Conservation (phyloP, 2,888 invertebrate species). For the Drosophila bunnanda region DNA sequence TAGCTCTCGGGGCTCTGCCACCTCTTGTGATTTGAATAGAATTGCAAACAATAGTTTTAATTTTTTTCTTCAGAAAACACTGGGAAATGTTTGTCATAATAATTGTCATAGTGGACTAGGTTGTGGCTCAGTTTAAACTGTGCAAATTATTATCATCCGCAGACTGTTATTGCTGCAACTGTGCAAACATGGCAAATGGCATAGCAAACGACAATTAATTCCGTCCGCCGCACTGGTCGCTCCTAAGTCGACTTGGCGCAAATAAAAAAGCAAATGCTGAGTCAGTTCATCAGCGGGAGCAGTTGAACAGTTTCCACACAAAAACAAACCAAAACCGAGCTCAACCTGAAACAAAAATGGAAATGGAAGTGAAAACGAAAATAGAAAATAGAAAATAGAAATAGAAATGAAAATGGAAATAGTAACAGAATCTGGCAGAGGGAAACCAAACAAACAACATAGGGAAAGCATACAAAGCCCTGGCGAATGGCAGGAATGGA, state of each 20-base stretch:
- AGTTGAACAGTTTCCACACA: slow-evolving; percentile 51
- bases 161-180: slow-evolving; percentile 26
- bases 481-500: slow-evolving; percentile 45
- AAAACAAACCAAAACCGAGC: slow-evolving; percentile 28
- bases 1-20: not conserved
- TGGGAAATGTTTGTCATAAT: slow-evolving; percentile 28
- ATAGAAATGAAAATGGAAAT: slow-evolving; percentile 28
- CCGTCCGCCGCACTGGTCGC: slow-evolving; percentile 52
- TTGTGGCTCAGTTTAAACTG: slow-evolving; percentile 32
- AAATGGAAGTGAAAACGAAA: slow-evolving; percentile 22
- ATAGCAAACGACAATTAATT: slow-evolving; percentile 68
- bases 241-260: slow-evolving; percentile 20
- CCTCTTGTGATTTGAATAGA: slow-evolving; percentile 3
- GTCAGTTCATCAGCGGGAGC: slow-evolving; percentile 57
- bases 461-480: slow-evolving; percentile 30
- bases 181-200: slow-evolving; percentile 44
- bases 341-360: slow-evolving; percentile 27
- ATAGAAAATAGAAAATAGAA: slow-evolving; percentile 27
- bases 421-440: slow-evolving; percentile 15
- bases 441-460: slow-evolving; percentile 33
- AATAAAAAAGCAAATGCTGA: slow-evolving; percentile 45
- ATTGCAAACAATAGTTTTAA: slow-evolving; percentile 1
- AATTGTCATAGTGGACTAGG: slow-evolving; percentile 28
- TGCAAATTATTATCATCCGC: slow-evolving; percentile 27
- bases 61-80: slow-evolving; percentile 5